Evolutionary conservation across 2,888 invertebrate species (phyloP).

Genomic region (Phasia obesa): DNA sequence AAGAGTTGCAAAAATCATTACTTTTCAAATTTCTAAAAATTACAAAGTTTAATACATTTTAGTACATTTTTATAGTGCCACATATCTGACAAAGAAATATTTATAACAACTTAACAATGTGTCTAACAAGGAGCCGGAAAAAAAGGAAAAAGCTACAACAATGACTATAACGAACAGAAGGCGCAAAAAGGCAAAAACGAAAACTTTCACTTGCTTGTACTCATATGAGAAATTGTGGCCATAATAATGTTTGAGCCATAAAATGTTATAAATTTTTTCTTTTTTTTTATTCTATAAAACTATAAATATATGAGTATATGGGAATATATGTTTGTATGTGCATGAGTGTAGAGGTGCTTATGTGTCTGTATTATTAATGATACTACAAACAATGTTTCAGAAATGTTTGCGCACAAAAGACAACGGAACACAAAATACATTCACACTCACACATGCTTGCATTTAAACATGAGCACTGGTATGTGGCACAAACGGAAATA

Average conservation of each 20-base stretch:
- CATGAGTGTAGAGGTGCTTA: slow-evolving; percentile 12
- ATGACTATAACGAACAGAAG: background rate
- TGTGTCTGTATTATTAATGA: slow-evolving; percentile 43
- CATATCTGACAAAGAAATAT: slow-evolving; percentile 31
- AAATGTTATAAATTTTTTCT: slow-evolving; percentile 50
- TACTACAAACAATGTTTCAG: background rate
- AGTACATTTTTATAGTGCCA: slow-evolving; percentile 12
- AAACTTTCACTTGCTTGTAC: slow-evolving; percentile 56
- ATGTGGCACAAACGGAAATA: slow-evolving; percentile 81
- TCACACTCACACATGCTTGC: background rate
- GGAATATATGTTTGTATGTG: too few species aligned
- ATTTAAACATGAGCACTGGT: slow-evolving; percentile 9
- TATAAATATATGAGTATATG: slow-evolving; percentile 38
- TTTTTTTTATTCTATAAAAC: slow-evolving; percentile 17
- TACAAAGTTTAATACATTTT: too few species aligned
- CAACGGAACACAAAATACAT: slow-evolving; percentile 13
- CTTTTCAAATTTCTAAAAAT: too few species aligned
- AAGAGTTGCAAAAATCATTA: too few species aligned
- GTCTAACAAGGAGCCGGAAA: slow-evolving; percentile 44
- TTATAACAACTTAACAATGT: slow-evolving; percentile 58
- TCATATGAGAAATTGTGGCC: background rate
- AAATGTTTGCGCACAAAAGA: slow-evolving; percentile 24
- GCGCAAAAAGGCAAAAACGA: too few species aligned
- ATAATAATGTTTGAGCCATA: slow-evolving; percentile 28
- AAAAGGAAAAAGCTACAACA: background rate